Percentiles rank a stretch among this genome's conserved stretches.
Conservation (phyloP, 1,140 invertebrate species). For the Zophobas morio region DNA sequence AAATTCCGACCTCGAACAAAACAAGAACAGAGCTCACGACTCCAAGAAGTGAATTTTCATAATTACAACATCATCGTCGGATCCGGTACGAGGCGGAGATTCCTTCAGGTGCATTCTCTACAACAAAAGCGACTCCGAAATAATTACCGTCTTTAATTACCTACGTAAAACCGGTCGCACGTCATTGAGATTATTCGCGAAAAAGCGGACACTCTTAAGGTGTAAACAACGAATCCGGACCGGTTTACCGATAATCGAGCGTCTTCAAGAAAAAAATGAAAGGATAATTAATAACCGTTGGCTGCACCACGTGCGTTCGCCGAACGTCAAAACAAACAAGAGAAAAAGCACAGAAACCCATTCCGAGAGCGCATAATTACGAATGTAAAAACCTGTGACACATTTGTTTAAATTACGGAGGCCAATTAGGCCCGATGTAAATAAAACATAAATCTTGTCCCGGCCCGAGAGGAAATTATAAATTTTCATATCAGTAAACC, state of each 20-base stretch:
- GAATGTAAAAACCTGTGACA: conserved; percentile 8
- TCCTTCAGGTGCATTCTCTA: no score
- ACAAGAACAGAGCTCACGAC: no score
- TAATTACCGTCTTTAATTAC: conserved; percentile 14
- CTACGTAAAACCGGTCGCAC: conserved; percentile 17
- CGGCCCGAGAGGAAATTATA: conserved; percentile 25
- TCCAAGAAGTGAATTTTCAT: no score
- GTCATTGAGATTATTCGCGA: conserved; percentile 17
- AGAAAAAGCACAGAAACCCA: not conserved
- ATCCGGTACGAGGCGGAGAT: no score
- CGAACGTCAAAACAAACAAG: not conserved
- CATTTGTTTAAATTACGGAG: not conserved
- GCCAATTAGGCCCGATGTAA: conserved; percentile 3
- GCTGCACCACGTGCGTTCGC: not conserved
- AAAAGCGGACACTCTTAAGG: not conserved
- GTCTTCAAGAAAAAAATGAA: not conserved
- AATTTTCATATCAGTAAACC: not conserved
- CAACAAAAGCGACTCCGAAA: not conserved
- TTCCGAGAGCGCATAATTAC: not conserved
- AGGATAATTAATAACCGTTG: not conserved
- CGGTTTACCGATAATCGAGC: not conserved
- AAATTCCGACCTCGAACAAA: no score
- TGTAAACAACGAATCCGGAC: conserved; percentile 21
- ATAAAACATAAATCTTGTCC: conserved; percentile 31
- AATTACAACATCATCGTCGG: no score